phyloP scores from a whole-genome alignment of 2,888 invertebrate species.

The Rotaria macrura region DNA sequence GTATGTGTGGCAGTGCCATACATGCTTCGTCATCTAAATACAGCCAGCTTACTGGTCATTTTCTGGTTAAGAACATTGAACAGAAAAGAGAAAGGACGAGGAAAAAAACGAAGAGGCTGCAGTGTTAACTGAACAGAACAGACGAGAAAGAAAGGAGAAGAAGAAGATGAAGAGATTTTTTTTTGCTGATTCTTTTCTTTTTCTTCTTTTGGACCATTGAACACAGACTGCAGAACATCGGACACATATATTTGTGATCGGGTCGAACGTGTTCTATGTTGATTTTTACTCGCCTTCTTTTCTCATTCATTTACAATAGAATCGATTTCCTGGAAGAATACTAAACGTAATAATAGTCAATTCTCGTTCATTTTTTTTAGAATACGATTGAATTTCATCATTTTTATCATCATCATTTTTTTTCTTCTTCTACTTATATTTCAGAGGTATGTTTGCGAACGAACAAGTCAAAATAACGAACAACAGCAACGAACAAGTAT shows the following conservation, averaged over 20 bases:
- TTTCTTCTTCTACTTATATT: neutral
- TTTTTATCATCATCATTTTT: neutral
- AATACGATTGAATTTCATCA: neutral
- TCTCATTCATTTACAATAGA: neutral
- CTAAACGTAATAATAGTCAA: neutral
- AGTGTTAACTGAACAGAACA: conserved; percentile 3
- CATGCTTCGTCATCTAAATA: neutral
- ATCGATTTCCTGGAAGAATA: neutral
- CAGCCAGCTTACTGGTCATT: neutral
- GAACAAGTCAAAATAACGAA: neutral
- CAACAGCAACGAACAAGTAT: neutral
- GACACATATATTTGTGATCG: neutral
- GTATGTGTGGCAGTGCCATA: neutral
- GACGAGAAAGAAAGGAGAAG: neutral
- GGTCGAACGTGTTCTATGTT: neutral
- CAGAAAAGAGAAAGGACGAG: neutral
- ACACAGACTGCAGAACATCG: neutral
- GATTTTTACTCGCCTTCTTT: neutral
- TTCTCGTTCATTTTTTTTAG: neutral
- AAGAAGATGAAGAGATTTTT: neutral
- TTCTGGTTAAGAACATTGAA: neutral
- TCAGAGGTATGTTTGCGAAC: conserved; percentile 18
- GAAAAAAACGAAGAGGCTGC: neutral
- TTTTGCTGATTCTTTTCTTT: neutral
- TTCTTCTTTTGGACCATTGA: neutral